Base-by-base conservation (phyloP, 1,140 invertebrate species). In the Drosophila sulfurigaster region DNA sequence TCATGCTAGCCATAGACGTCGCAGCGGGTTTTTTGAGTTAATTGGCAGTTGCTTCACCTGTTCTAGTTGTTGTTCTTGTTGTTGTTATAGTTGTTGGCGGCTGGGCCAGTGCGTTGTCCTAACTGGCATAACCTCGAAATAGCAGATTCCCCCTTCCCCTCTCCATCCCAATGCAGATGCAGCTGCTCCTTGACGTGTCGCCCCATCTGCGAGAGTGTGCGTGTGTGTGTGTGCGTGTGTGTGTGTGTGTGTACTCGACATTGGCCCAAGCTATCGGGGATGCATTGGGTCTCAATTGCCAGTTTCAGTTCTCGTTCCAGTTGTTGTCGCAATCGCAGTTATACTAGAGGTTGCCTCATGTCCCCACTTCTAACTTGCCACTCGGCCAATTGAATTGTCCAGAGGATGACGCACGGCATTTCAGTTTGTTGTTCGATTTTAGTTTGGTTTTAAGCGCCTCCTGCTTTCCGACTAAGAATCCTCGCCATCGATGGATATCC, bases 11-110 rank as follows among this genome's bases (percentile, higher is more conserved):
- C 57, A 32, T 74, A 56, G 66, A 38, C 64, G 49, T 67, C 52
- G 62, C 60, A 77, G 74, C 76, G 49, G 57, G 30, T 82, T 88
- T 87, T 78, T 88, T 82, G 56, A 82, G 75, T 82, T 87, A 88
- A 88, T 87, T 88, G 82, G 79, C 83, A 87, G 83, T 66, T 57
- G 35, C 32, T 57, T 13, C 35, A 57, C 13, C 54, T 57, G n/a
- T 1, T 5, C 7, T 32, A 8, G 51, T 52, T 82, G 65, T 64
- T 66, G 65, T 30, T 48, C 28, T 38, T 48, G 20, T 32, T 32
- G 13, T 6, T 41, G 63, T 15, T 48, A 30, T 15, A 51, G 48
- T 5, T 32, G 41, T 13, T 51, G 7, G 7, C 10, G 32, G 56
- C 43, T 58, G 46, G 46, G 11, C 54, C 63, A 52, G 70, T 59